A percentile compares a stretch with the other conserved stretches of the same genome.
Evolutionary conservation across 1,140 invertebrate species (phyloP).

Genomic region (Drosophila kanapiae): DNA sequence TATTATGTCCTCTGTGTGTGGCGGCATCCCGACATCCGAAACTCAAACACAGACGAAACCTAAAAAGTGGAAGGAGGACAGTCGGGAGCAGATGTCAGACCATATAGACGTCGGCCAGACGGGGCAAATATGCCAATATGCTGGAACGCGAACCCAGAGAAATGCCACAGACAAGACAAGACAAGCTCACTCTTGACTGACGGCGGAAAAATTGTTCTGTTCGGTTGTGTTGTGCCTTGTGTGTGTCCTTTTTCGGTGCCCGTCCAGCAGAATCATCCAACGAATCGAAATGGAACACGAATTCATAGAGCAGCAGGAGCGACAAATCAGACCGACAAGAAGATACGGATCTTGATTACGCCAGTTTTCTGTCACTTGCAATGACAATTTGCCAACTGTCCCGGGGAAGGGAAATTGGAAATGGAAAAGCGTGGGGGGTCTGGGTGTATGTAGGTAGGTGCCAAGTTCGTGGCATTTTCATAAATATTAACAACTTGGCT

Average conservation of each 20-base stretch:
- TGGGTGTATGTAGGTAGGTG: constrained; percentile 38
- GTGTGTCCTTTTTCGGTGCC: background rate
- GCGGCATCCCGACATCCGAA: constrained; percentile 15
- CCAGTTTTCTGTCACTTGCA: constrained; percentile 40
- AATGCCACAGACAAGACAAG: constrained; percentile 27
- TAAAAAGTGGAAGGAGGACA: background rate
- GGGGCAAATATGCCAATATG: constrained; percentile 58
- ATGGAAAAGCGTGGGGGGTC: background rate
- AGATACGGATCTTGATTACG: constrained; percentile 70
- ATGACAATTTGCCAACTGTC: constrained; percentile 69
- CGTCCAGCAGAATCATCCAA: constrained; percentile 28
- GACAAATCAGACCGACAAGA: constrained; percentile 66
- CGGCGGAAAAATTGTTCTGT: constrained; percentile 13
- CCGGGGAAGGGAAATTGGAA: constrained; percentile 5
- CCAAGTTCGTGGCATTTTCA: constrained; percentile 65
- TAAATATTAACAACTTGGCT: constrained; percentile 60
- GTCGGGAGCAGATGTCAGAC: constrained; percentile 35
- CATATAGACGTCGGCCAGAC: constrained; percentile 62
- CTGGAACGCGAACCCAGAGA: constrained; percentile 27
- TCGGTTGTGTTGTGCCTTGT: background rate
- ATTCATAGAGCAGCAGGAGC: constrained; percentile 13
- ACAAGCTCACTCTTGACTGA: constrained; percentile 9
- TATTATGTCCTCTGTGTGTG: constrained; percentile 16
- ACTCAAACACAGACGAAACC: constrained; percentile 14
- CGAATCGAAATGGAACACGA: constrained; percentile 30